Evolutionary conservation across 2,113 vertebrate species (phyloP).

Genomic region (Herpailurus yagouaroundi): DNA sequence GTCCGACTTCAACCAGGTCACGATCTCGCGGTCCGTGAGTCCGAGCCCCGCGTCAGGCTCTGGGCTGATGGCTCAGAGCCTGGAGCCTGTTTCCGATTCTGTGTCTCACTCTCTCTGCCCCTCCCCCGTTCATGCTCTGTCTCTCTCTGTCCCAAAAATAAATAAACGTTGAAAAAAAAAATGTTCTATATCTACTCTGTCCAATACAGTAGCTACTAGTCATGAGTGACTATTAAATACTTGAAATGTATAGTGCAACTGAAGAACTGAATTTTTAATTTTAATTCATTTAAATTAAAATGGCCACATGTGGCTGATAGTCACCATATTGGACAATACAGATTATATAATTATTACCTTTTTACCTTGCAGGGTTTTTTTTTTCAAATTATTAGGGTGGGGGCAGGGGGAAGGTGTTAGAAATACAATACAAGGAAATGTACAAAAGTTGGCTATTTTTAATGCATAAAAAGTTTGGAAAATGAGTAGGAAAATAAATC

Average conservation of each 20-base stretch:
- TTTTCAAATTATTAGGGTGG: not conserved
- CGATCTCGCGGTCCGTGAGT: too few relatives aligned
- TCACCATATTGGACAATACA: not conserved
- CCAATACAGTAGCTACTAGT: not conserved
- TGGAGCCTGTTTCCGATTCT: too few relatives aligned
- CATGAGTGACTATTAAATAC: not conserved
- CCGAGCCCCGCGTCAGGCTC: too few relatives aligned
- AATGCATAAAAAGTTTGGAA: not conserved
- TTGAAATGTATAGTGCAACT: not conserved
- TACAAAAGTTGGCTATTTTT: not conserved
- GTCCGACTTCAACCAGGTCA: too few relatives aligned
- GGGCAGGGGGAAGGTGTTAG: not conserved
- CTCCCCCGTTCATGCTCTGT: too few relatives aligned
- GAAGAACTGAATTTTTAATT: not conserved
- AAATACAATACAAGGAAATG: not conserved
- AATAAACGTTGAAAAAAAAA: not conserved
- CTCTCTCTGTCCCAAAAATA: too few relatives aligned
- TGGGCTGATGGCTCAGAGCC: too few relatives aligned
- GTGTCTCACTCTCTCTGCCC: too few relatives aligned
- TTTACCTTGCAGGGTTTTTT: not conserved
- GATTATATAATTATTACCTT: not conserved
- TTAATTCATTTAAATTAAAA: constrained; percentile 10
- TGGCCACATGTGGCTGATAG: not conserved
- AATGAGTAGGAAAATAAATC: constrained; percentile 15
- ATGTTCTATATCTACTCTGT: not conserved